Evolutionary conservation across 2,113 vertebrate genomes (phyloP).

Genomic region (Plecturocebus donacophilus): DNA sequence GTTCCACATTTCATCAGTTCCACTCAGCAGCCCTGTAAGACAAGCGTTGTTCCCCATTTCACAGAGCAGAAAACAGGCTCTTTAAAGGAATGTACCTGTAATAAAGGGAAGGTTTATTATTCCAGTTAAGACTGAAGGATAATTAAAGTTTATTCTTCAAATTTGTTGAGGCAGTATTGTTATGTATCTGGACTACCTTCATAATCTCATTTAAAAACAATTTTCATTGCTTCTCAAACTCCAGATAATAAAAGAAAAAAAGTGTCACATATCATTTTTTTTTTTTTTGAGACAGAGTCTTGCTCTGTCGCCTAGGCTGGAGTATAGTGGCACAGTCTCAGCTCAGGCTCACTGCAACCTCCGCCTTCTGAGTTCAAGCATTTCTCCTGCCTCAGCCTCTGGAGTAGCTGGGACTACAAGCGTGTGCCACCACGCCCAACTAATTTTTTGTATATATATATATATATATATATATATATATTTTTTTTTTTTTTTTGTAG

Average conservation of each 20-base stretch:
- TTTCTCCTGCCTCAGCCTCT: too few relatives aligned
- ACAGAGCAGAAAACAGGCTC: background rate
- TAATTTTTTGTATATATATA: too few relatives aligned
- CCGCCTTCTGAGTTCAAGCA: too few relatives aligned
- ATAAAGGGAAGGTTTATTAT: conserved; percentile 18
- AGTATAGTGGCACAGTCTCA: too few relatives aligned
- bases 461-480: too few relatives aligned
- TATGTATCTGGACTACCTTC: background rate
- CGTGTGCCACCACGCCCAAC: too few relatives aligned
- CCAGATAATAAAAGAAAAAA: conserved; percentile 1
- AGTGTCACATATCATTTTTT: background rate
- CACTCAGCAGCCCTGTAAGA: background rate
- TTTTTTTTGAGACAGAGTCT: too few relatives aligned
- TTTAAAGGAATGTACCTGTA: conserved; percentile 33
- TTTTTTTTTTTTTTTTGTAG: too few relatives aligned
- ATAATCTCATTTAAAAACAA: background rate
- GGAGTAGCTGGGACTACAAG: too few relatives aligned
- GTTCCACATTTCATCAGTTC: background rate
- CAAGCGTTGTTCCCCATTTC: background rate
- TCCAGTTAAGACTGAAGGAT: conserved; percentile 5
- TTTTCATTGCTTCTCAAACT: conserved; percentile 42
- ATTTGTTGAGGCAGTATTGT: conserved; percentile 37
- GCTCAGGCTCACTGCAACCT: too few relatives aligned
- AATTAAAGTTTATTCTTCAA: conserved; percentile 20
- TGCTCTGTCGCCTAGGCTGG: too few relatives aligned